Evolutionary conservation across 2,888 invertebrate genomes (phyloP).

Genomic region (Mycalesis mineus): DNA sequence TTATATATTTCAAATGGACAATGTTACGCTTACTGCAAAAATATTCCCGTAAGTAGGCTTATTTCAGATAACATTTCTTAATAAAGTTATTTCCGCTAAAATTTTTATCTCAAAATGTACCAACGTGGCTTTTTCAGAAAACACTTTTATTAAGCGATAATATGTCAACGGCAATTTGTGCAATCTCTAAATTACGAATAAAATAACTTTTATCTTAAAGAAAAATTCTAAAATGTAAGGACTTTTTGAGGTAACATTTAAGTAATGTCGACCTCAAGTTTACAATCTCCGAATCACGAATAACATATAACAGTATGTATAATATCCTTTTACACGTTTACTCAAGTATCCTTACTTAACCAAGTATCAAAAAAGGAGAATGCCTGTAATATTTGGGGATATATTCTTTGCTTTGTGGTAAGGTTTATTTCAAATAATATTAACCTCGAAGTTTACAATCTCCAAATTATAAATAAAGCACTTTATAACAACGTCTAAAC

Average conservation of each 20-base stretch:
- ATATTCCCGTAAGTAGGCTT: background rate
- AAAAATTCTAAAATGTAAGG: background rate
- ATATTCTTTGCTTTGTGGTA: too few species aligned
- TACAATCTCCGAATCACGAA: background rate
- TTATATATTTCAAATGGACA: too few species aligned
- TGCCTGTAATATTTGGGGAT: too few species aligned
- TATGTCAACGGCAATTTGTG: background rate
- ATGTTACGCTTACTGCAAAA: too few species aligned
- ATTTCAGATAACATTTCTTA: background rate
- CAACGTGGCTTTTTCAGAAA: background rate
- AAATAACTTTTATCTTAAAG: background rate
- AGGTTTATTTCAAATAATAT: background rate
- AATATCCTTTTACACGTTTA: background rate
- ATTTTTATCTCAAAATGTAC: background rate
- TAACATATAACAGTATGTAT: background rate
- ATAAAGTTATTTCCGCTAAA: background rate
- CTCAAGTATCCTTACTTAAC: background rate
- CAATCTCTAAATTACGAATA: background rate
- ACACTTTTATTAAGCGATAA: background rate
- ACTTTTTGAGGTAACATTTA: background rate
- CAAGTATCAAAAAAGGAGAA: too few species aligned
- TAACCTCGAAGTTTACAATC: conserved; percentile 12
- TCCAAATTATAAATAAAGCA: conserved; percentile 5
- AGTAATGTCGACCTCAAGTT: background rate
- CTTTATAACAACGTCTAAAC: conserved; percentile 4